These are phyloP conservation scores for Menidia beryllina DNA, from an alignment of 2,113 vertebrate species.

Conservation along the genomic window DNA sequence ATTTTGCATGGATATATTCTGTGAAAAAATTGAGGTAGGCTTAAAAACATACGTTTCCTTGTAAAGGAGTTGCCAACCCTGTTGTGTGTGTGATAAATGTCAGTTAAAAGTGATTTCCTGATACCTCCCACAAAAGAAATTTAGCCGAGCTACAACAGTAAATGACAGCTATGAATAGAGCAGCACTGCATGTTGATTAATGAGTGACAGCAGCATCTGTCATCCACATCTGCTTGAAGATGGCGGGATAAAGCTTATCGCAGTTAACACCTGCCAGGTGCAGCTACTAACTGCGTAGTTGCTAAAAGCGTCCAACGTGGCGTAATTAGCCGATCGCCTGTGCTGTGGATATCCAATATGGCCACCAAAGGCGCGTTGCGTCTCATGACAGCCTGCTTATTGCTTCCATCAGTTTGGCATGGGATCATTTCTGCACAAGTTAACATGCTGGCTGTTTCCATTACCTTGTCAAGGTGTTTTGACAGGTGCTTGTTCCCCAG, in stretches of 20 bases:
- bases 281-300: not conserved
- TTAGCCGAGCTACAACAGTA: not conserved
- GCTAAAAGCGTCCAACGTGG: constrained; percentile 1
- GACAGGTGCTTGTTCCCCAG: constrained; percentile 32
- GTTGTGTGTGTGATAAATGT: not conserved
- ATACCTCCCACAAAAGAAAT: not conserved
- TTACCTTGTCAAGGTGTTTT: constrained; percentile 44
- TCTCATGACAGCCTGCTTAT: constrained; percentile 27
- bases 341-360: constrained; percentile 2
- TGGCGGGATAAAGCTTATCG: not conserved
- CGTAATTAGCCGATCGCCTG: not conserved
- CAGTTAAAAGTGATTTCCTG: not conserved
- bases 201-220: constrained; percentile 34
- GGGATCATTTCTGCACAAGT: constrained; percentile 36
- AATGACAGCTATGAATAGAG: not conserved
- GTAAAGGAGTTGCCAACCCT: too few species aligned
- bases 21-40: too few species aligned
- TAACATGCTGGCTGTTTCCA: constrained; percentile 37
- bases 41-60: not conserved
- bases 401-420: constrained; percentile 18
- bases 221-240: constrained; percentile 31
- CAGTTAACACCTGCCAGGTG: constrained; percentile 11
- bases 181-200: not conserved
- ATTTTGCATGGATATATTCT: too few species aligned
- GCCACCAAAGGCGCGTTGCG: constrained; percentile 6